Base-by-base conservation (phyloP, 2,113 vertebrate species). In the Hipposideros armiger region DNA sequence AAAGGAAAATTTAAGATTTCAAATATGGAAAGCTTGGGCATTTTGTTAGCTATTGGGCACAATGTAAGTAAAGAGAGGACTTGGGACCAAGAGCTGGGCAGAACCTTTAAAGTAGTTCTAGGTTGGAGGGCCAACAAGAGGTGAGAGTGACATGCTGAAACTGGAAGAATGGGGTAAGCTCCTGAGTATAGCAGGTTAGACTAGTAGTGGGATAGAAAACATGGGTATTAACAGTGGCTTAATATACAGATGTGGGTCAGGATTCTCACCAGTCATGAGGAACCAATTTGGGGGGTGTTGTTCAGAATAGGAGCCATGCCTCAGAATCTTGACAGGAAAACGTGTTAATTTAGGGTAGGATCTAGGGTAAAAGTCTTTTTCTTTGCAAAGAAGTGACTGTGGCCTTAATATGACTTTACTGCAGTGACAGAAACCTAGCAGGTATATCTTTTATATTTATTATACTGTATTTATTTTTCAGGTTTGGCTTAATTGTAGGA, bases 1-100 rank as follows among this genome's bases (percentile, higher is more conserved):
- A 81, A 82, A 54, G 22, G n/a, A 74, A 76, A 77, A 42, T 42
- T 54, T 64, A 91, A 76, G 50, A 62, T 78, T 96, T 92, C 40
- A 81, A 13, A 32, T 87, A 74, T 64, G 28, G 45, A 94, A 87
- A 28, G 7, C 24, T n/a, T 62, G 56, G 64, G 28, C 28, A 26
- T 86, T 85, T 95, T 80, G 17, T 92, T 95, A 90, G 52, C n/a
- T 56, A 4, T 69, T 66, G 26, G 47, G 50, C 4, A 82, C 28
- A 87, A 64, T 92, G 26, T 91, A 11, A 58, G 14, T 90, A 36
- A 86, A 80, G n/a, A 36, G 32, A 56, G 11, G 3, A 14, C 13
- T 94, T 85, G 36, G 9, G 15, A 36, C 22, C 26, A 50, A 62
- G 82, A 91, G 9, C 15, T 74, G n/a, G 45, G 24, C n/a, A 91